Evolutionary conservation across 92 coral and sea anemone genomes (phyloP), one percentile per base, ranked within the genome.

Genomic region (Porites divaricata): DNA sequence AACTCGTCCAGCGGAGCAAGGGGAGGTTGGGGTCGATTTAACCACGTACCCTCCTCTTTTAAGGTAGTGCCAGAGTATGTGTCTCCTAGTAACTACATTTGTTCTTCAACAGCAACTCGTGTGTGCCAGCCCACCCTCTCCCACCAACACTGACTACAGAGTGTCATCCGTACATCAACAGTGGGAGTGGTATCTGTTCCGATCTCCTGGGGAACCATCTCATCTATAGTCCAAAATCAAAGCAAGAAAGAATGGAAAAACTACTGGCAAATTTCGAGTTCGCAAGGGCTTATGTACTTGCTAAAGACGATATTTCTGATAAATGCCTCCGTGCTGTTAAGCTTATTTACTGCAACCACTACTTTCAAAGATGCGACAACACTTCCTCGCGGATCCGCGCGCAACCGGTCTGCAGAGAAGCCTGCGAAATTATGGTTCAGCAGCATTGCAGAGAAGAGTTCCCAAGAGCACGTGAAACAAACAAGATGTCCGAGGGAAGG

Each of bases 341-440:
- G 56, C 89, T 86, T 2, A 63, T 92, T 76, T 92, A 89, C 75
- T 92, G 95, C 53, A 92, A 90, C 75, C 75, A 83, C 62, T 92
- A 87, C 70, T 92, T 90, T 72, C 91, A 88, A 64, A 88, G 85
- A 67, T 92, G 95, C 73, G 95, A 92, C 82, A 67, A 19, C 66
- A 72, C 90, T 68, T 72, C 90, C 25, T 61, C 86, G 53, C 79
- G 23, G 59, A 57, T 85, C 79, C 87, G 67, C 65, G 85, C 95
- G 71, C 91, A 84, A 79, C 87, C 88, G 14, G 84, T 92, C 79
- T 92, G 95, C 90, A 92, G 83, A 80, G 95, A 90, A 21, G 95
- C 93, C 51, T 92, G 95, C 68, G 88, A 86, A 70, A 79, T 79
- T 75, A 72, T 92, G 63, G 87, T 79, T 52, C 77, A 74, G 65